These are phyloP conservation scores for Trichosurus vulpecula DNA, from an alignment of 2,797 vertebrate genomes.

Conservation along the genomic window DNA sequence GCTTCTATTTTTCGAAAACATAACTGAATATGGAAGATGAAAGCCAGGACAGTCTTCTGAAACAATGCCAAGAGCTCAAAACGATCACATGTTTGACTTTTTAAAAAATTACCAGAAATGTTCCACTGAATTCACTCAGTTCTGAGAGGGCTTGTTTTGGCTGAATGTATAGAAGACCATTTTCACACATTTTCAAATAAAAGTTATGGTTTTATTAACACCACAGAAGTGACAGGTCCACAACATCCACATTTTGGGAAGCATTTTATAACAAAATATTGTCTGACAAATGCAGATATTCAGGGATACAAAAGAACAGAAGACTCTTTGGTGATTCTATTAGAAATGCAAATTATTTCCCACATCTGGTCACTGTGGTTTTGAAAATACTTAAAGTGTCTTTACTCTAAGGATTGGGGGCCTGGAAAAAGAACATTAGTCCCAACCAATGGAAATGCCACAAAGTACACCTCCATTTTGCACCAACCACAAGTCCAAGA, in stretches of 20 bases:
- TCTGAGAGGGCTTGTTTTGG: conserved; percentile 37
- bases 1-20: conserved; percentile 62
- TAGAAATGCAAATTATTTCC: neutral
- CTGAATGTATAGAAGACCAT: conserved; percentile 26
- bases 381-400: conserved; percentile 1
- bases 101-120: conserved; percentile 67
- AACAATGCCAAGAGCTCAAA: conserved; percentile 49
- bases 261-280: neutral
- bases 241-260: neutral
- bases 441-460: neutral
- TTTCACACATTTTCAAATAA: neutral
- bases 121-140: conserved; percentile 56
- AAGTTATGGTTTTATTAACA: conserved; percentile 27
- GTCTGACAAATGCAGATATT: neutral
- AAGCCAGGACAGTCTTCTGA: conserved; percentile 69
- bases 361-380: neutral
- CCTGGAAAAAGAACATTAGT: neutral
- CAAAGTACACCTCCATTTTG: neutral
- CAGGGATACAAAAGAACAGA: neutral
- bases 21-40: conserved; percentile 56
- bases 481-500: neutral
- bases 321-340: neutral
- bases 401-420: neutral
- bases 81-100: conserved; percentile 51
- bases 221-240: neutral